Evolutionary conservation across 92 coral and sea anemone species (phyloP), one percentile per base, ranked within the genome.

Genomic region (Hydrozoanthus gracilis): DNA sequence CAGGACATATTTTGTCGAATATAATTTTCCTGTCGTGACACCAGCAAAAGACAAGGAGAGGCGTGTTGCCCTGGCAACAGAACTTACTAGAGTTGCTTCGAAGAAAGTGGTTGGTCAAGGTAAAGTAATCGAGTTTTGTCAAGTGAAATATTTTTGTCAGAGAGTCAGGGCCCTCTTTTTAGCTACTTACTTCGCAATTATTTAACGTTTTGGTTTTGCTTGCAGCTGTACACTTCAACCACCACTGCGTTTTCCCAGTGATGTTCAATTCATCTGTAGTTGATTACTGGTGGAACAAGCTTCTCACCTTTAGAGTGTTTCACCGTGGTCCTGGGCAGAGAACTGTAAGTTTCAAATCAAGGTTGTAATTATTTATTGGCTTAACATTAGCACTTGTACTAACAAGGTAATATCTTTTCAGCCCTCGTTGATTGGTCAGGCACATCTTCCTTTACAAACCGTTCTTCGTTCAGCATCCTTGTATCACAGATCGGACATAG

Each of bases 181-280:
- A 27, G 39, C 39, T 27, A 27, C 39, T 27, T 27, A 27, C 39
- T 27, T 27, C 1, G 0, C 39, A 27, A 27, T 27, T 27, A 27
- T 27, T 27, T 27, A 0, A 27, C 39, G 39, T 27, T n/a, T 27
- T 27, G 39, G 39, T 27, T 35, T 68, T 7, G 44, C 70, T 77
- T 65, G 14, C 84, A 96, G 99, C 78, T 84, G 94, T 96, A 80
- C 27, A 88, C 20, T 96, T 96, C 87, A 93, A 79, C 95, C 99
- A 96, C 84, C 96, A 95, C 83, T 96, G 97, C 78, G 97, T 95
- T 9, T 96, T 96, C 74, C 99, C 99, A 44, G 92, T 93, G 56
- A 82, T 90, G 79, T 96, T 96, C 72, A 91, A 96, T 88, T 94
- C 98, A 39, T 67, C 93, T 47, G 94, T 95, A n/a, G 77, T 89